phyloP scores from a whole-genome alignment of 2,113 vertebrate species.

The Mungos mungo region DNA sequence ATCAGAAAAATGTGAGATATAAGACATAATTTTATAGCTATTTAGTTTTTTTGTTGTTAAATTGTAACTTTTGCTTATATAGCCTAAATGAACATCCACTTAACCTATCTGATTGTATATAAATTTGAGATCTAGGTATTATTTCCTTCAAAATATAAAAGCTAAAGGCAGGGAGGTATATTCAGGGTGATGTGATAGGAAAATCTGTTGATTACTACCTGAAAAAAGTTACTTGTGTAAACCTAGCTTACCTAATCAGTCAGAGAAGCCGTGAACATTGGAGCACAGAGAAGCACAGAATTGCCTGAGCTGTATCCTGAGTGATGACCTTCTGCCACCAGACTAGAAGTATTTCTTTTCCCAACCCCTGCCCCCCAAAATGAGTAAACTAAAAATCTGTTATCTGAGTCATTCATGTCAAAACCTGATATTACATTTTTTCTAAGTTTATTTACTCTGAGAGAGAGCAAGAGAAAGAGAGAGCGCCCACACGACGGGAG shows the following conservation, averaged over 20 bases:
- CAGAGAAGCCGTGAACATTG: background rate
- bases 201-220: background rate
- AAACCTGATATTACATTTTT: background rate
- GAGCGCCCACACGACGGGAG: no score
- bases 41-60: conserved; percentile 4
- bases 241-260: background rate
- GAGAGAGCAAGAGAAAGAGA: no score
- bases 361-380: background rate
- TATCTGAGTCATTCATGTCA: background rate
- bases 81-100: background rate
- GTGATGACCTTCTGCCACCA: background rate
- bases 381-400: background rate
- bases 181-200: background rate
- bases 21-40: background rate
- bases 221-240: conserved; percentile 46
- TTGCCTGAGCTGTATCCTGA: background rate
- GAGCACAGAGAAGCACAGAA: background rate
- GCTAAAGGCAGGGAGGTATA: background rate
- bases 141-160: conserved; percentile 47
- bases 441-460: no score
- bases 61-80: background rate
- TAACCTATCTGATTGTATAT: background rate
- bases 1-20: background rate
- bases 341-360: background rate
- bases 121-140: background rate